Conservation (phyloP, 2,113 vertebrate species). For the Urocynchramus pylzowi region DNA sequence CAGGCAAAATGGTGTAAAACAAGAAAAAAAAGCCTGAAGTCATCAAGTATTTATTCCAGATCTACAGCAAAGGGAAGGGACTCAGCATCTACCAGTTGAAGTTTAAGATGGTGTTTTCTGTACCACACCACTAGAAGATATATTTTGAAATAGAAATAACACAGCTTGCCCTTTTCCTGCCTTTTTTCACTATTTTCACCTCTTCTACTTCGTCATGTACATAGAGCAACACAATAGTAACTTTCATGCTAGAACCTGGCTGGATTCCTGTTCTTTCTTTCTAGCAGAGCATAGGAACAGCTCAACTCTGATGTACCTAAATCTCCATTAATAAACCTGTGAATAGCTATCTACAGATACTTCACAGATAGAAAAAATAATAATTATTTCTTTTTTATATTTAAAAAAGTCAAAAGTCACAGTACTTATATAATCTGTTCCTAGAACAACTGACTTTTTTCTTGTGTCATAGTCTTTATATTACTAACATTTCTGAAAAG, state of each 20-base stretch:
- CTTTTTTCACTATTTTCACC: neutral
- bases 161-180: neutral
- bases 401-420: neutral
- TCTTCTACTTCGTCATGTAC: neutral
- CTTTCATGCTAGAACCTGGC: neutral
- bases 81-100: neutral
- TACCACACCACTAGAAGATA: neutral
- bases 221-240: neutral
- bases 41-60: neutral
- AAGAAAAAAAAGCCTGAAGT: neutral
- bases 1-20: neutral
- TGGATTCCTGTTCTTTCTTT: neutral
- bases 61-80: neutral
- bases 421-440: neutral
- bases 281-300: neutral
- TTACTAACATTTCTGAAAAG: neutral
- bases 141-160: neutral
- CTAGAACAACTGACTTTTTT: neutral
- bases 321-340: neutral
- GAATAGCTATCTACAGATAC: neutral
- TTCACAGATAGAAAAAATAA: neutral
- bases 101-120: neutral
- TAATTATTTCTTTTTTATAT: neutral
- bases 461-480: neutral
- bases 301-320: neutral